phyloP scores from a whole-genome alignment of 2,797 vertebrate species.

The Vespertilio murinus region DNA sequence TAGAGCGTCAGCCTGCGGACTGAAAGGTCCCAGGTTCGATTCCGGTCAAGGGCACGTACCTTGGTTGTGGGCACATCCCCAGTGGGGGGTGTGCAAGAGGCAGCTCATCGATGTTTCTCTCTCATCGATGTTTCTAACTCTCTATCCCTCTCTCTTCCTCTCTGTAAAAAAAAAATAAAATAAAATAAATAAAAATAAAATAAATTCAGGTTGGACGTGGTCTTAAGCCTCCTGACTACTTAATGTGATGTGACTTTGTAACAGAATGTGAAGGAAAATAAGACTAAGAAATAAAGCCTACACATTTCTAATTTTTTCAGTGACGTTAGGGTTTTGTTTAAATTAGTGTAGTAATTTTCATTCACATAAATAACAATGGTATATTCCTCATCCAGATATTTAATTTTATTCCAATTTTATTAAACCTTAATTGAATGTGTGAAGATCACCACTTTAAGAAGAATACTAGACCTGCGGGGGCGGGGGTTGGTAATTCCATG shows the following conservation, averaged over 20 bases:
- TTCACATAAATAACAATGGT: background rate
- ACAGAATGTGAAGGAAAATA: background rate
- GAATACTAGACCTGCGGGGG: background rate
- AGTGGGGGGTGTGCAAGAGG: too few relatives aligned
- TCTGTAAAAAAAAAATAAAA: too few relatives aligned
- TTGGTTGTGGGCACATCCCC: too few relatives aligned
- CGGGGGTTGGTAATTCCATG: background rate
- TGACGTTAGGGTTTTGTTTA: background rate
- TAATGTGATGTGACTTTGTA: background rate
- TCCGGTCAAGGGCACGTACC: too few relatives aligned
- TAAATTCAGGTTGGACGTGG: background rate
- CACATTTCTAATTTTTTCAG: background rate
- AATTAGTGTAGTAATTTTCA: background rate
- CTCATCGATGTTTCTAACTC: too few relatives aligned
- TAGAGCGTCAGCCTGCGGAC: too few relatives aligned
- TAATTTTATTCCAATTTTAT: background rate
- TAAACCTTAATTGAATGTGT: background rate
- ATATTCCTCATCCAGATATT: background rate
- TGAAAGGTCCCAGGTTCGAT: too few relatives aligned
- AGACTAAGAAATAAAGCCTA: background rate
- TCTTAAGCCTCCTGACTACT: background rate
- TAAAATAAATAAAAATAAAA: too few relatives aligned
- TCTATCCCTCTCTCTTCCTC: too few relatives aligned
- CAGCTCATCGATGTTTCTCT: too few relatives aligned
- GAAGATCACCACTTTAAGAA: background rate